Evolutionary conservation across 2,113 vertebrate species (phyloP), one percentile per base, ranked within the genome.

Genomic region (Ornithorhynchus anatinus): DNA sequence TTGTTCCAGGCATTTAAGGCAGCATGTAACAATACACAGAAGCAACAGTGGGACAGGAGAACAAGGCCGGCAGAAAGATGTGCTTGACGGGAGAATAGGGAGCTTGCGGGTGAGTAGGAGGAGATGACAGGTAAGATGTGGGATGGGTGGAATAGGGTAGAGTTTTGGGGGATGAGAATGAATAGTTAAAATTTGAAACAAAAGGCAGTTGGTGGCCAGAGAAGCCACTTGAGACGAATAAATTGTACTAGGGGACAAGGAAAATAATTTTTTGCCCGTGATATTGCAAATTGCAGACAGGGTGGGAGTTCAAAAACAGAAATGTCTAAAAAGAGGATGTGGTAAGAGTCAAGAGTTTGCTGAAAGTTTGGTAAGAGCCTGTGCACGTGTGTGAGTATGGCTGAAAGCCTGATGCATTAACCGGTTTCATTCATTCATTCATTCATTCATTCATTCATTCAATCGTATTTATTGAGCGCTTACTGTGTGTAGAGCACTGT

Each of bases 31-130:
- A 59, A 29, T 4, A 33, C 42, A 56, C 10, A 25, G 5, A 59
- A 36, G 51, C 78, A 68, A 71, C 39, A 54, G 54, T 7, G 19
- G 68, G 62, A 50, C 58, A 68, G 53, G 50, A 50, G 67, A 74
- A 69, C 58, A 56, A 65, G 68, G 32, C 22, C 57, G 43, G 44
- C 70, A 69, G 69, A 68, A 29, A 73, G 78, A 74, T 59, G 56
- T 16, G 35, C 54, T 66, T 72, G 72, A 68, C 67, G 44, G 48
- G 37, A 71, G 22, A 33, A 56, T 3, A 39, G 53, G 60, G 47
- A 71, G 27, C 69, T 35, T 56, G 61, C 20, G 25, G 36, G 37
- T 58, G 54, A 64, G 78, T 48, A 69, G 77, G 74, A 69, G 45
- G 66, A 73, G 36, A 54, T 31, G 19, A 66, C 69, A 56, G 48